phyloP scores from a whole-genome alignment of 2,797 vertebrate genomes.

The Enteromius trimaculatus region DNA sequence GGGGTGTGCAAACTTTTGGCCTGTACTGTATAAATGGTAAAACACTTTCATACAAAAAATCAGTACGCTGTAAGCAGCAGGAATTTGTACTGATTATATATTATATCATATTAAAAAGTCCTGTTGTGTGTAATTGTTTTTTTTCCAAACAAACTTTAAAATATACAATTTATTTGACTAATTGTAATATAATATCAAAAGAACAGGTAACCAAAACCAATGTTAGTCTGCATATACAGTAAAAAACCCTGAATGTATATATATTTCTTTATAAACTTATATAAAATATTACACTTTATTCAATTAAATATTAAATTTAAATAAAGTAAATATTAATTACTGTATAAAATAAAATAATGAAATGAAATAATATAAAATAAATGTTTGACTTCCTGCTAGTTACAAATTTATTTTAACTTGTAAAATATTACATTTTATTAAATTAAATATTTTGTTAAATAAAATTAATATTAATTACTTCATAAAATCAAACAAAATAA shows the following conservation, averaged over 20 bases:
- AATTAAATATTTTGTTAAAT: background rate
- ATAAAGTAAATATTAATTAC: too few species aligned
- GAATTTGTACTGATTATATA: background rate
- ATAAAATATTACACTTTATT: background rate
- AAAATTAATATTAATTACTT: too few species aligned
- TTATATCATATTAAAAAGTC: background rate
- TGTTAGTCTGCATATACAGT: background rate
- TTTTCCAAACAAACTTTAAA: background rate
- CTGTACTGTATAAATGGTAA: background rate
- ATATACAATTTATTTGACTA: background rate
- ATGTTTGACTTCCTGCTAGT: too few species aligned
- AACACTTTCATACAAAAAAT: background rate
- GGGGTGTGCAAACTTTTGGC: too few species aligned
- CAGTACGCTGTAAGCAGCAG: background rate
- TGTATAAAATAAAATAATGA: too few species aligned
- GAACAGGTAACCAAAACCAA: background rate
- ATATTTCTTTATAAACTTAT: background rate
- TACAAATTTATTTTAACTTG: too few species aligned
- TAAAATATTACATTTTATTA: too few species aligned
- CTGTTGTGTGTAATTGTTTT: background rate
- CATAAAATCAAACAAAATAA: too few species aligned
- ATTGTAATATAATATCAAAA: background rate
- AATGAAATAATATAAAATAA: too few species aligned
- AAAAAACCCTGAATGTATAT: too few species aligned
- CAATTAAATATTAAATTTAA: background rate